These are phyloP conservation scores for Spilogale gracilis DNA, from an alignment of 2,113 vertebrate genomes.

Conservation along the genomic window DNA sequence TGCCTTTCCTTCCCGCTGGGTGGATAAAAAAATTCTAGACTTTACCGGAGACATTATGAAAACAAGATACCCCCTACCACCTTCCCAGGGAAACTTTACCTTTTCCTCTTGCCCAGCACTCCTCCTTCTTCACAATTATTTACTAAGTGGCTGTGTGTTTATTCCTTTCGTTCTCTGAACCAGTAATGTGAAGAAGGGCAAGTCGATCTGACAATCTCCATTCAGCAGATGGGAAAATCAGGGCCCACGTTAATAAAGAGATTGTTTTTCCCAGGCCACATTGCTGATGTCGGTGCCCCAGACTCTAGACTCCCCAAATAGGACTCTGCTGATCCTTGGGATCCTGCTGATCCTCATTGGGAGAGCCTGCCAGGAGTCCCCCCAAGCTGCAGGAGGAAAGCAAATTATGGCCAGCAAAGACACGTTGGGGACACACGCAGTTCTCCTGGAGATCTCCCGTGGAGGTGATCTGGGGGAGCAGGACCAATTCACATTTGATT, in stretches of 20 bases:
- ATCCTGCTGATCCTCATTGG: not conserved
- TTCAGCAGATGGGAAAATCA: conserved; percentile 35
- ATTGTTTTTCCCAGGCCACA: conserved; percentile 39
- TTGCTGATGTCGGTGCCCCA: not conserved
- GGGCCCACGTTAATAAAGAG: not conserved
- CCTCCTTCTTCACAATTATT: conserved; percentile 41
- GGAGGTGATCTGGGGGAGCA: not conserved
- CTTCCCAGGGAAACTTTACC: not conserved
- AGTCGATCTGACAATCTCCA: not conserved
- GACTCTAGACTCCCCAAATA: not conserved
- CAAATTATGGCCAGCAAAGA: not conserved
- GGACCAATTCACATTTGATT: conserved; percentile 20
- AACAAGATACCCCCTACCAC: not conserved
- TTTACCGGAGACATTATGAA: conserved; percentile 44
- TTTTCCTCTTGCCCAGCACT: not conserved
- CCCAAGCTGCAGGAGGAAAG: not conserved
- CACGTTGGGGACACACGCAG: not conserved
- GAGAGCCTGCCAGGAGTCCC: not conserved
- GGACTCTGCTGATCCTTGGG: not conserved
- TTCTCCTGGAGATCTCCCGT: not conserved
- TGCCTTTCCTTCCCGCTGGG: not conserved
- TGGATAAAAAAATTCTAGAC: conserved; percentile 45
- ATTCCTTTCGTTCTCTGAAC: conserved; percentile 39
- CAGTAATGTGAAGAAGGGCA: not conserved
- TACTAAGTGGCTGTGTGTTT: not conserved